Percentiles rank a stretch among this genome's conserved stretches.
Evolutionary conservation across 2,888 invertebrate species (phyloP).

Genomic region (Tetranychus piercei): DNA sequence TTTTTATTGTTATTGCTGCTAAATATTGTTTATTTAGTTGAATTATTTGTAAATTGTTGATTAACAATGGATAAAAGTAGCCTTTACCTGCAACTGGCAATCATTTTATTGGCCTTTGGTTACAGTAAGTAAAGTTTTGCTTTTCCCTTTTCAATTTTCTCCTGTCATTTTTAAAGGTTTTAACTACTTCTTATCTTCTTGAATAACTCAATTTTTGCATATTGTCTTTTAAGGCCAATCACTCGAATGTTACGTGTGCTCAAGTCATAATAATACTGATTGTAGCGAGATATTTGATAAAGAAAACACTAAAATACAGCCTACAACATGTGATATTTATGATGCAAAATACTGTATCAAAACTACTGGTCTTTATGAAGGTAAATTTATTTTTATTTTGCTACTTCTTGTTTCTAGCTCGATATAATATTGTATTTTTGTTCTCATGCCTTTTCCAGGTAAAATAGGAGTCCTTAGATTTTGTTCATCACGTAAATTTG

Average conservation of each 20-base stretch:
- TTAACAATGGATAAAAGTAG: background rate
- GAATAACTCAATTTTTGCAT: background rate
- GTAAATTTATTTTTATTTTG: slow-evolving; percentile 28
- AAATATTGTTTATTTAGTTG: too few relatives aligned
- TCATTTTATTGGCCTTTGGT: background rate
- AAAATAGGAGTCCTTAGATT: slow-evolving; percentile 70
- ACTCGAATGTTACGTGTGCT: slow-evolving; percentile 72
- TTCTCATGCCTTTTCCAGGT: slow-evolving; percentile 39
- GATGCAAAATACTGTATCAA: slow-evolving; percentile 68
- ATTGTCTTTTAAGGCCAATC: slow-evolving; percentile 38
- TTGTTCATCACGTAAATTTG: slow-evolving; percentile 66
- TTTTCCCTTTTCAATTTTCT: background rate
- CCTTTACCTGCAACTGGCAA: background rate
- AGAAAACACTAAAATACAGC: slow-evolving; percentile 29
- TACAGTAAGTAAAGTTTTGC: background rate
- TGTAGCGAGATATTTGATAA: slow-evolving; percentile 47
- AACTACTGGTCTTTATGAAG: slow-evolving; percentile 54
- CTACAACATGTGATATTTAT: slow-evolving; percentile 50
- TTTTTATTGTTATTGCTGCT: too few relatives aligned
- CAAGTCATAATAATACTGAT: slow-evolving; percentile 63
- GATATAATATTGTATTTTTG: background rate
- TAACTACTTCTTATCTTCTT: background rate
- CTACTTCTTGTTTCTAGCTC: background rate
- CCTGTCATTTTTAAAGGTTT: background rate
- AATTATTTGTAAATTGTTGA: background rate